A percentile compares a stretch with the other conserved stretches of the same genome.
Evolutionary conservation across 2,113 vertebrate species (phyloP).

Genomic region (Cathartes aura): DNA sequence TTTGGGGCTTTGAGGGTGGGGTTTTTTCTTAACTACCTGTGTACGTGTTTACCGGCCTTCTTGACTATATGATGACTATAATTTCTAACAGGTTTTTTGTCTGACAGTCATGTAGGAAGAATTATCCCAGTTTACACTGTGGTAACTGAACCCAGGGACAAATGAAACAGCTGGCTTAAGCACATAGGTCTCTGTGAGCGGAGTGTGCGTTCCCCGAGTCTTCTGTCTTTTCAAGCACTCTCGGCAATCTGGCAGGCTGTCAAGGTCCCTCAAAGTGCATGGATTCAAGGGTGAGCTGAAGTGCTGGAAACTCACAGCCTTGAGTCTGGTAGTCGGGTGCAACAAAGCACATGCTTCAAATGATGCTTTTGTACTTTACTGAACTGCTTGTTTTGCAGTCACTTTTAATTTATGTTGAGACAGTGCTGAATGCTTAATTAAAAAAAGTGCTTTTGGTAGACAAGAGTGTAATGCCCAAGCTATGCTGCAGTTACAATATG

Average conservation of each 20-base stretch:
- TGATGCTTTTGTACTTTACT: not conserved
- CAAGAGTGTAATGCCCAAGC: not conserved
- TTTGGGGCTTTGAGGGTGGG: not conserved
- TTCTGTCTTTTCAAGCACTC: not conserved
- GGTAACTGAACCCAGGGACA: not conserved
- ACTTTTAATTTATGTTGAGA: constrained; percentile 9
- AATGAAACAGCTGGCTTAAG: not conserved
- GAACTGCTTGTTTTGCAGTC: constrained; percentile 7
- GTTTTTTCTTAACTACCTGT: not conserved
- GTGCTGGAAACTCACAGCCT: not conserved
- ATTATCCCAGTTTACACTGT: not conserved
- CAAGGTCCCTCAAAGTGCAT: not conserved
- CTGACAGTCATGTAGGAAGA: not conserved
- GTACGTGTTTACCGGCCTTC: not conserved
- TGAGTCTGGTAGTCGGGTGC: not conserved
- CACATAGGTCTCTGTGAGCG: not conserved
- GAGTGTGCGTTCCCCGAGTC: accelerated
- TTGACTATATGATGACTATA: not conserved
- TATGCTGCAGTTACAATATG: not conserved
- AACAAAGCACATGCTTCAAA: not conserved
- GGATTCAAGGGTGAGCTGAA: not conserved
- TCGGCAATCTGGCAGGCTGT: not conserved
- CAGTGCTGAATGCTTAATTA: constrained; percentile 2
- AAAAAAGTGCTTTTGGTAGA: not conserved
- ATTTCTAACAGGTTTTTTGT: not conserved